Evolutionary conservation across 1,140 invertebrate species (phyloP), one percentile per base, ranked within the genome.

Genomic region (Brachionus rotundiformis): DNA sequence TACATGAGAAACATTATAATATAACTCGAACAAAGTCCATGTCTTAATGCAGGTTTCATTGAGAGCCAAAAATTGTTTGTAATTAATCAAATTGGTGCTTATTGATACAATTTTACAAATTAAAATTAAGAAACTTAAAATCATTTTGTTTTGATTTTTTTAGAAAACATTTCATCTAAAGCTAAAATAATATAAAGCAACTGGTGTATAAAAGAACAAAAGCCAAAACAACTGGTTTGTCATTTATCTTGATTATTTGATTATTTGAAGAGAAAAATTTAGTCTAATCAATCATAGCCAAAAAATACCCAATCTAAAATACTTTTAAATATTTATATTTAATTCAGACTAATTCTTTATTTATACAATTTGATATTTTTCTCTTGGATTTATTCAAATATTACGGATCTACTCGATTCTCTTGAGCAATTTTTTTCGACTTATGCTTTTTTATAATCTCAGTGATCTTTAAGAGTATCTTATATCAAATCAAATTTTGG

Each of bases 21-120:
- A n/a, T 0, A 41, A 27, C 25, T 73, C 68, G 36, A 73, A 73
- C 7, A 73, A 73, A 11, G 3, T 73, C 68, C 68, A 73, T 73
- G 68, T 73, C n/a, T 73, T 73, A 25, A 13, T 16, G 36, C 68
- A 73, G n/a, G 36, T 73, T 73, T 73, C 7, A 44, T 73, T 73
- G 2, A 73, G 10, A 2, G 19, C 36, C 8, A 25, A 11, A 25
- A 47, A 73, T 25, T 41, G 36, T 19, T 73, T 41, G 23, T 44
- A 73, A 11, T 73, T 36, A 25, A 54, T 54, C n/a, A 54, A 54
- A 8, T 7, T 19, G 8, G n/a, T 19, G 10, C 19, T 19, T 19
- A 54, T 54, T 23, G 8, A 41, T 68, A 33, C n/a, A 8, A 63
- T 25, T 27, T 29, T 29, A 29, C 61, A 33, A 63, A 33, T 29